Evolutionary conservation across 2,888 invertebrate species (phyloP), one percentile per base, ranked within the genome.

Genomic region (Platycheirus rosarum): DNA sequence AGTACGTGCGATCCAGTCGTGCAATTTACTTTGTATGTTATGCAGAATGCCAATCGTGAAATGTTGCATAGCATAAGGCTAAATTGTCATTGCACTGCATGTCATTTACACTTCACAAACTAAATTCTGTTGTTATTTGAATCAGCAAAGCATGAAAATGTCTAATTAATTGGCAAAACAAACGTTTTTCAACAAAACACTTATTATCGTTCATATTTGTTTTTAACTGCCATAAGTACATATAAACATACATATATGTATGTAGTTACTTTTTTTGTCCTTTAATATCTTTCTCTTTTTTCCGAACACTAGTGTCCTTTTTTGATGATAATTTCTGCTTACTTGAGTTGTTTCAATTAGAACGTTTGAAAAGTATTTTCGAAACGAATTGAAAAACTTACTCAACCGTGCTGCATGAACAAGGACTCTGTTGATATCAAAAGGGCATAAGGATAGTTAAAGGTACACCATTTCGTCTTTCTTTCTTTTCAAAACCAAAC

Each of bases 241-340:
- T n/a, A n/a, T n/a, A n/a, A n/a, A n/a, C n/a, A n/a, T n/a, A n/a
- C n/a, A n/a, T n/a, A n/a, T n/a, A n/a, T n/a, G n/a, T n/a, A n/a
- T n/a, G n/a, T n/a, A n/a, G 8, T 44, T 44, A 29, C 8, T 26
- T 23, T 60, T 51, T 76, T 26, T 53, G 48, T 53, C 26, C 51
- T 51, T 69, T 74, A 62, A 75, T 70, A 75, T 70, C 49, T 57
- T 51, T 65, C 60, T 66, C 26, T 16, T 57, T 63, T 80, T 80
- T 14, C 20, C 42, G 29, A 4, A 48, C 62, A 51, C 48, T 16
- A 71, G 62, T 75, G 65, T 71, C 78, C 66, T 48, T 51, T 23
- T 51, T 29, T 40, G 20, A 16, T 51, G 18, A 6, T 11, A 14
- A 20, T 51, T 68, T 63, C 53, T 26, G 55, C 16, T 37, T 9